phyloP scores from a whole-genome alignment of 92 coral and sea anemone genomes.

The Phymanthus crucifer region DNA sequence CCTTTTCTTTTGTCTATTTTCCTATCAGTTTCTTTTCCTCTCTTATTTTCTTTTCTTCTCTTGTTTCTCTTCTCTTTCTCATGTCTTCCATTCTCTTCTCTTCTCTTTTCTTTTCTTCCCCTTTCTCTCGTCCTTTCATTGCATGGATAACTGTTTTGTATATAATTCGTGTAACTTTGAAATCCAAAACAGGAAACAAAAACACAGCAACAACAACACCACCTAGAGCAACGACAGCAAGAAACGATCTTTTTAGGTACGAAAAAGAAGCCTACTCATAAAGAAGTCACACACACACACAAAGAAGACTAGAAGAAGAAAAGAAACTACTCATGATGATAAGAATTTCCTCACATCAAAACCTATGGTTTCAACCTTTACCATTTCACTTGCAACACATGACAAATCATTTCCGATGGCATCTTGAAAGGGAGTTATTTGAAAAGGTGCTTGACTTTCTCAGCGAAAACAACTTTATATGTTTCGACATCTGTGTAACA shows the following conservation, averaged over 20 bases:
- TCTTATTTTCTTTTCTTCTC: too few species aligned
- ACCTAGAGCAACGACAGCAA: background rate
- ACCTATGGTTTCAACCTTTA: background rate
- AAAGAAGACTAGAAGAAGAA: background rate
- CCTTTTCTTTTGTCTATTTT: too few species aligned
- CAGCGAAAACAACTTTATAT: background rate
- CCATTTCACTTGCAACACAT: background rate
- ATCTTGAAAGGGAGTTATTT: background rate
- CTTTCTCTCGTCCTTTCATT: too few species aligned
- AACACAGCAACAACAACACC: background rate
- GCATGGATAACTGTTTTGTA: background rate
- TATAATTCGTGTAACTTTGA: background rate
- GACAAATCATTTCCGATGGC: background rate
- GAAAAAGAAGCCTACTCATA: background rate
- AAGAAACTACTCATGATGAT: too few species aligned
- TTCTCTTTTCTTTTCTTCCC: too few species aligned
- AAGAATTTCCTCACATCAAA: background rate
- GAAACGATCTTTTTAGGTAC: background rate
- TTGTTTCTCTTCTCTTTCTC: too few species aligned
- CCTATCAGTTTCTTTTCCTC: too few species aligned
- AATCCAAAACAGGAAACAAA: background rate
- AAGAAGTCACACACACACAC: background rate
- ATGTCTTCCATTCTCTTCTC: too few species aligned
- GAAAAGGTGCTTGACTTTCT: background rate
- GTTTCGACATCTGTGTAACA: too few species aligned